phyloP scores from a whole-genome alignment of 2,113 vertebrate genomes.

The Myanophis thanlyinensis region DNA sequence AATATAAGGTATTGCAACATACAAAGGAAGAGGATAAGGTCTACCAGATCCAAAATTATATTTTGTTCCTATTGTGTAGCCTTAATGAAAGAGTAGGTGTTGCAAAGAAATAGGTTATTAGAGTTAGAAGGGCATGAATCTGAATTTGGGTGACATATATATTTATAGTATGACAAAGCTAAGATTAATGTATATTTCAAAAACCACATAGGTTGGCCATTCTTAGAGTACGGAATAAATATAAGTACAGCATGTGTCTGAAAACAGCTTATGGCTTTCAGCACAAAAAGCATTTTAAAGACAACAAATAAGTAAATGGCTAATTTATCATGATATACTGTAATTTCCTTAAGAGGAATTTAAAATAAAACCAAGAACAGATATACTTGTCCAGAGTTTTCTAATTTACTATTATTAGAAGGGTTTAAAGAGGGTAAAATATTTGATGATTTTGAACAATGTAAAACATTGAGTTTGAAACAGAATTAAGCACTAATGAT shows the following conservation, averaged over 20 bases:
- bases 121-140: neutral
- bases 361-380: neutral
- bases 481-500: neutral
- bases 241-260: neutral
- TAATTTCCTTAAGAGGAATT: neutral
- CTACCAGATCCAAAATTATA: no score
- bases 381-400: neutral
- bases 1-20: no score
- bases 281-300: neutral
- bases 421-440: neutral
- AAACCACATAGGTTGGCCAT: no score
- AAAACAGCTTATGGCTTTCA: neutral
- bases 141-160: neutral
- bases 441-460: neutral
- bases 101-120: neutral
- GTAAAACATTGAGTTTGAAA: neutral
- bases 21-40: no score
- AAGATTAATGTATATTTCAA: no score
- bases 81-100: neutral
- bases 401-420: neutral
- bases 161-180: neutral
- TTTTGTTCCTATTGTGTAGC: neutral
- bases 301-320: neutral
- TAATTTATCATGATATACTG: neutral
- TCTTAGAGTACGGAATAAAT: neutral